Evolutionary conservation across 2,113 vertebrate genomes (phyloP).

Genomic region (Asarcornis scutulata): DNA sequence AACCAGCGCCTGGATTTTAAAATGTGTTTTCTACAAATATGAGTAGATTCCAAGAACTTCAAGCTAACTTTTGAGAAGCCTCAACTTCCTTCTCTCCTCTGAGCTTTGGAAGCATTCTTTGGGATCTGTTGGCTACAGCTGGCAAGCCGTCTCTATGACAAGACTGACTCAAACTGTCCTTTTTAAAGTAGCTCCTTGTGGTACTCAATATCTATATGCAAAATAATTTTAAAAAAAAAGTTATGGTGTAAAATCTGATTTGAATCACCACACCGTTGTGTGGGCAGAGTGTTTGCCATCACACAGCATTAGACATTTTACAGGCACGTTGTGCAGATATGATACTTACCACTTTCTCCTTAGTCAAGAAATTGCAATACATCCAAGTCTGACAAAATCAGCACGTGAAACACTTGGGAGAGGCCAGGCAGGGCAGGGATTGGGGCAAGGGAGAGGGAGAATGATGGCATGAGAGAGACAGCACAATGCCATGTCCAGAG

Average conservation of each 20-base stretch:
- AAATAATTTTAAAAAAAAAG: background rate
- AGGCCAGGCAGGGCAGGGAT: background rate
- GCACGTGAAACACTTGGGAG: background rate
- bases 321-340: background rate
- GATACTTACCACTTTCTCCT: background rate
- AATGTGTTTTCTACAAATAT: background rate
- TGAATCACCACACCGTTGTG: background rate
- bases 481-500: background rate
- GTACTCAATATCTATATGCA: background rate
- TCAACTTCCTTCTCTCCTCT: background rate
- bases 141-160: background rate
- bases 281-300: slow-evolving; percentile 48
- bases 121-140: background rate
- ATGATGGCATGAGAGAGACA: background rate
- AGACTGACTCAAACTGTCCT: background rate
- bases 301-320: slow-evolving; percentile 50
- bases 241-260: slow-evolving; percentile 36
- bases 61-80: background rate
- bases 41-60: background rate
- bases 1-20: rapidly evolving
- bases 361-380: background rate
- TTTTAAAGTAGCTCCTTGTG: background rate
- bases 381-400: background rate
- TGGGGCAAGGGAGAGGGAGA: rapidly evolving
- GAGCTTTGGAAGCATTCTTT: background rate